phyloP scores from a whole-genome alignment of 2,797 vertebrate species.

The Acanthiza pusilla region DNA sequence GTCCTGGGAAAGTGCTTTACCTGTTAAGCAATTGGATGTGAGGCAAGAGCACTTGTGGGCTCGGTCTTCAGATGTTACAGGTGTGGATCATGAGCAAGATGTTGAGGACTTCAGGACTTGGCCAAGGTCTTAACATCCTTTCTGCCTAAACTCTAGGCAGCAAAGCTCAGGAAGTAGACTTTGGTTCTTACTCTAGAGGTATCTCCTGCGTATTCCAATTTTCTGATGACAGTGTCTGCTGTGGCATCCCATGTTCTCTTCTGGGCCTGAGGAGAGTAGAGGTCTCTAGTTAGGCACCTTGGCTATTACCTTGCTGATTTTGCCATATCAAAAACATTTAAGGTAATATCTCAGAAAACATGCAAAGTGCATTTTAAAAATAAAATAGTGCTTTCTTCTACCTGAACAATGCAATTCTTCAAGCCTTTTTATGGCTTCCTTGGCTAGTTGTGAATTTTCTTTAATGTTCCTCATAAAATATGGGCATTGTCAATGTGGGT shows the following conservation, averaged over 20 bases:
- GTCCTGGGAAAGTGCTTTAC: not conserved
- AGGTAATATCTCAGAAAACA: not conserved
- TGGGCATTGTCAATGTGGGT: not conserved
- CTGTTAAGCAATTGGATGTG: not conserved
- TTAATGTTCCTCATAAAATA: not conserved
- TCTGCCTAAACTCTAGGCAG: not conserved
- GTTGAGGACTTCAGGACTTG: not conserved
- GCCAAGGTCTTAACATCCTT: not conserved
- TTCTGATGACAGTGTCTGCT: not conserved
- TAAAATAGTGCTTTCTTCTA: not conserved
- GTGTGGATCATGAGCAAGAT: not conserved
- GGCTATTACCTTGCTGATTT: not conserved
- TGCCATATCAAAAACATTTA: not conserved
- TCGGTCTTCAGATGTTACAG: not conserved
- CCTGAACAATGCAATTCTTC: not conserved
- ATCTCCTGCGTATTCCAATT: not conserved
- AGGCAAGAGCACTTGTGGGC: not conserved
- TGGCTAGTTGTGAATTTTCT: not conserved
- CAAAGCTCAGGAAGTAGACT: not conserved
- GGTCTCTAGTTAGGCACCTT: not conserved
- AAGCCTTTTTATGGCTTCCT: not conserved
- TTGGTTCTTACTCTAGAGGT: not conserved
- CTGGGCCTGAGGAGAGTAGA: not conserved
- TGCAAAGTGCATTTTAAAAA: not conserved
- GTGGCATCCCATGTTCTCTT: fast-evolving